Base-by-base conservation (phyloP, 2,888 invertebrate genomes). In the Eupithecia insigniata region DNA sequence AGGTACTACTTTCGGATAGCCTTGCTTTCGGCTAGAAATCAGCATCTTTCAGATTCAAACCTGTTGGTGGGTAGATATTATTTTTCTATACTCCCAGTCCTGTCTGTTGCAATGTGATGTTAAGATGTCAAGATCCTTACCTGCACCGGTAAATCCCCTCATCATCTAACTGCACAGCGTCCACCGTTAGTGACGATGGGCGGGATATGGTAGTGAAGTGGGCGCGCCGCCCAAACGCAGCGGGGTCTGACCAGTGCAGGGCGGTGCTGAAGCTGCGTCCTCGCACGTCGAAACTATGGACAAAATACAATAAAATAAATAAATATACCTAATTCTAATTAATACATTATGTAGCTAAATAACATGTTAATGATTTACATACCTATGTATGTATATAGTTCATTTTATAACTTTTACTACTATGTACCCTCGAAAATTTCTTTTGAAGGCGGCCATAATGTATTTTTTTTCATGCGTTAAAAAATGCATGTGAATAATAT, bases 141-240 rank as follows among this genome's bases (percentile, higher is more conserved):
- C 72, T 95, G 89, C 98, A 98, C 77, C 98, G 95, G 92, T 98
- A 98, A 72, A 95, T 90, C 61, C 98, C 98, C 84, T 98, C 98
- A 84, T 98, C 98, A 83, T 97, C 97, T 77, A 97, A 93, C 87
- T 97, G 97, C 62, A 98, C 97, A 71, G 97, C 96, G 82, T 98
- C 97, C 81, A 98, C 96, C 46, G 96, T 96, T 78, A 98, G 94
- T 39, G 96, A 96, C 6, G 98, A 97, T 12, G 98, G 97, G 77
- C 96, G 95, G 58, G 97, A 96, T 83, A 96, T 96, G 67, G 97
- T 96, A 72, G 97, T 96, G 91, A 98, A 98, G 90, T 97, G 97
- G 14, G 98, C 98, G 73, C 98, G 95, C 5, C 97, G 96, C 0
- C 97, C 98, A 87, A 98, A 98, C 61, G 96, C 96, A 71, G 96